Evolutionary conservation across 2,888 invertebrate species (phyloP).

Genomic region (Antheraea yamamai): DNA sequence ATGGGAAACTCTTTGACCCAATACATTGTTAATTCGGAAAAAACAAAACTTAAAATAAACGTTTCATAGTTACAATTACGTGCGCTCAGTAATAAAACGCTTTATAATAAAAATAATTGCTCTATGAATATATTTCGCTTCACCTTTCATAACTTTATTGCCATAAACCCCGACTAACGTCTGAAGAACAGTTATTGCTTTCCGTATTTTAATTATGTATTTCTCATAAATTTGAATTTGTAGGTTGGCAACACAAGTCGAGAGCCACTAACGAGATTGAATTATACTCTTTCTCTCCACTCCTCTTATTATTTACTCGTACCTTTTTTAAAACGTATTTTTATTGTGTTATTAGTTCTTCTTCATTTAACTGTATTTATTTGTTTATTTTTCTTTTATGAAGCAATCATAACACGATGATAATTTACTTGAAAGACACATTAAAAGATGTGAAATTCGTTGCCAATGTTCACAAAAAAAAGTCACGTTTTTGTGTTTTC

Average conservation of each 20-base stretch:
- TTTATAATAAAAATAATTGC: no score
- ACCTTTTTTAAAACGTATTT: not conserved
- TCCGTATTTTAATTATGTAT: not conserved
- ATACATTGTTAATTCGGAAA: no score
- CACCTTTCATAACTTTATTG: no score
- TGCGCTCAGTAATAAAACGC: no score
- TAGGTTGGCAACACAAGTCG: not conserved
- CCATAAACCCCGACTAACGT: no score
- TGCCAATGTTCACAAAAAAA: no score
- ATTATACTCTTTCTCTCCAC: conserved; percentile 1
- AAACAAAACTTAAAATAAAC: no score
- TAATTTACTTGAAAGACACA: not conserved
- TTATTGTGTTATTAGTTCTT: not conserved
- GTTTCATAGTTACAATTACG: no score
- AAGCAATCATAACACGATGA: not conserved
- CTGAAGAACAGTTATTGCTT: not conserved
- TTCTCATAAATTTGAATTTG: not conserved
- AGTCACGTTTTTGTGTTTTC: no score
- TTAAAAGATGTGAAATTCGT: not conserved
- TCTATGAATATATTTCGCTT: no score
- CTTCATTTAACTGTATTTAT: not conserved
- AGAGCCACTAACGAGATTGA: conserved; percentile 12
- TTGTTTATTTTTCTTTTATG: not conserved
- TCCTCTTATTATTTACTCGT: not conserved
- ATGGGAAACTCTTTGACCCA: no score